A percentile compares a stretch with the other conserved stretches of the same genome.
These are phyloP conservation scores for Trochalopteron elliotii DNA, from an alignment of 2,113 vertebrate genomes.

Conservation along the genomic window DNA sequence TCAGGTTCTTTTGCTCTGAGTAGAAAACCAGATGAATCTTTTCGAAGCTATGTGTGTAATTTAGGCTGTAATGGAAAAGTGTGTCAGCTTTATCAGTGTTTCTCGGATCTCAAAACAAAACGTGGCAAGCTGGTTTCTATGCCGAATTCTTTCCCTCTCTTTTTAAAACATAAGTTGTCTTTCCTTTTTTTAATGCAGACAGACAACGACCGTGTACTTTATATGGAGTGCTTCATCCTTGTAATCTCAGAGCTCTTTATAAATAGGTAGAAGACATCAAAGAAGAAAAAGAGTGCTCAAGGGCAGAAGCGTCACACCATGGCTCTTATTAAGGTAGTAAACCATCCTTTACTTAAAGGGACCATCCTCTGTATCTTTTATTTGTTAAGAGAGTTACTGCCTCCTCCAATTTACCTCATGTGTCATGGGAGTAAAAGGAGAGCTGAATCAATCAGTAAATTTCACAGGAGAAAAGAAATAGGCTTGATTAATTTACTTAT, in stretches of 20 bases:
- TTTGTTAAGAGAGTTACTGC: background rate
- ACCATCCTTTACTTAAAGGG: slow-evolving; percentile 3
- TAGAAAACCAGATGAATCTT: background rate
- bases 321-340: slow-evolving; percentile 24
- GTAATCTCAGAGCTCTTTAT: slow-evolving; percentile 14
- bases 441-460: background rate
- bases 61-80: background rate
- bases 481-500: slow-evolving; percentile 10
- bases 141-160: background rate
- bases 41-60: background rate
- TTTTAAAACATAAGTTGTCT: slow-evolving; percentile 14
- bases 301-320: slow-evolving; percentile 6
- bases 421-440: background rate
- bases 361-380: background rate
- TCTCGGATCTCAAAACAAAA: background rate
- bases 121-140: background rate
- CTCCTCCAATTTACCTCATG: background rate
- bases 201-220: slow-evolving; percentile 14
- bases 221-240: slow-evolving; percentile 9
- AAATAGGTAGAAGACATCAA: slow-evolving; percentile 41
- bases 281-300: slow-evolving; percentile 30
- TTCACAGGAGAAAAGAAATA: background rate
- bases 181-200: background rate
- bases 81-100: background rate
- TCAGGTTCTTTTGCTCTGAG: background rate